Evolutionary conservation across 1,140 invertebrate species (phyloP), one percentile per base, ranked within the genome.

Genomic region (Pachypsylla venusta): DNA sequence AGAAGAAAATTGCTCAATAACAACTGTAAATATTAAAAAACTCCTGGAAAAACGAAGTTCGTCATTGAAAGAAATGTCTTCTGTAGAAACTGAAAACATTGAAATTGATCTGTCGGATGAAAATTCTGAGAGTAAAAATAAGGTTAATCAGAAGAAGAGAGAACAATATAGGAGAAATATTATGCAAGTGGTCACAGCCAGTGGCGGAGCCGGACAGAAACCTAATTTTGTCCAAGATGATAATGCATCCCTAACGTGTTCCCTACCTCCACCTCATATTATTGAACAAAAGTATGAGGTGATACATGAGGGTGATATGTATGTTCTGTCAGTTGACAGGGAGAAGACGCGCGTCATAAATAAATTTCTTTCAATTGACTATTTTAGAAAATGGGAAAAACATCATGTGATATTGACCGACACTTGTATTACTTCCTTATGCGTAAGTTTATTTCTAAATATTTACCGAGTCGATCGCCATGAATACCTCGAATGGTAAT

Each of bases 331-430:
- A 3, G 42, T 48, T n/a, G 42, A 48, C n/a, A 4, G 42, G 42
- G 42, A 48, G 42, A 48, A 48, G n/a, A 48, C 42, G n/a, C 16
- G 42, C n/a, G 42, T 48, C n/a, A 48, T 48, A n/a, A 48, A 48
- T 22, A 48, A 48, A 22, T 48, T 48, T 19, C 42, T 48, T 3
- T 48, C 42, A n/a, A 48, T 48, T 22, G 42, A 48, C 42, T 48
- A 48, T 19, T 48, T 48, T 22, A 4, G 42, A 3, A 48, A 19
- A 22, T 48, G 42, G 42, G 42, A 48, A 22, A 48, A 48, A 22
- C 42, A 48, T 22, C 42, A 48, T 19, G 42, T 48, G n/a, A 48
- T 48, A 19, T 22, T 48, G 42, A 48, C 42, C 16, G 42, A 48
- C 42, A 19, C 42, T 19, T 48, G 42, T 19, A 48, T 48, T 22